Conservation (phyloP, 2,113 vertebrate species). For the Rallus limicola region DNA sequence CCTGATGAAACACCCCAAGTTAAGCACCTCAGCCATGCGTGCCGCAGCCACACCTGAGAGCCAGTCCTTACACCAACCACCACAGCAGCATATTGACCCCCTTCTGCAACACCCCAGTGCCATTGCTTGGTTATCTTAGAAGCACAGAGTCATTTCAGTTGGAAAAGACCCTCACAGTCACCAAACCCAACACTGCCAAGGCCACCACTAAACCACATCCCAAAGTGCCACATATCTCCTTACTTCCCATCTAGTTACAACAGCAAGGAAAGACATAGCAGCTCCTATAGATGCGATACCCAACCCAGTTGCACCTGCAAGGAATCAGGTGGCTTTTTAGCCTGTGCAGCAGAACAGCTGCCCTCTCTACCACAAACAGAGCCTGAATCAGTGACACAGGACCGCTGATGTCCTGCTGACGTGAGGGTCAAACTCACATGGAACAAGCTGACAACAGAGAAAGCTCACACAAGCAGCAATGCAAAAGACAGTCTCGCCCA, state of each 20-base stretch:
- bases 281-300: not conserved
- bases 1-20: not conserved
- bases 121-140: not conserved
- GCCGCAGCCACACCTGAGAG: not conserved
- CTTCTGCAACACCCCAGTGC: not conserved
- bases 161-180: not conserved
- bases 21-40: not conserved
- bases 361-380: not conserved
- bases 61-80: not conserved
- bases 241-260: not conserved
- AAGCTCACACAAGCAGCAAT: not conserved
- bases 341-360: not conserved
- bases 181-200: not conserved
- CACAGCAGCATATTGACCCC: accelerated
- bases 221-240: not conserved
- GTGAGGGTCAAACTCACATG: accelerated
- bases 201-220: not conserved
- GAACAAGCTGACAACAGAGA: not conserved
- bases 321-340: not conserved
- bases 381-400: too few relatives aligned
- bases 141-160: not conserved
- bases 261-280: not conserved
- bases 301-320: accelerated
- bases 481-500: not conserved
- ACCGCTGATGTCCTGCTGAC: not conserved